These are phyloP conservation scores for Hipposideros larvatus DNA, from an alignment of 2,797 vertebrate species.

Conservation along the genomic window DNA sequence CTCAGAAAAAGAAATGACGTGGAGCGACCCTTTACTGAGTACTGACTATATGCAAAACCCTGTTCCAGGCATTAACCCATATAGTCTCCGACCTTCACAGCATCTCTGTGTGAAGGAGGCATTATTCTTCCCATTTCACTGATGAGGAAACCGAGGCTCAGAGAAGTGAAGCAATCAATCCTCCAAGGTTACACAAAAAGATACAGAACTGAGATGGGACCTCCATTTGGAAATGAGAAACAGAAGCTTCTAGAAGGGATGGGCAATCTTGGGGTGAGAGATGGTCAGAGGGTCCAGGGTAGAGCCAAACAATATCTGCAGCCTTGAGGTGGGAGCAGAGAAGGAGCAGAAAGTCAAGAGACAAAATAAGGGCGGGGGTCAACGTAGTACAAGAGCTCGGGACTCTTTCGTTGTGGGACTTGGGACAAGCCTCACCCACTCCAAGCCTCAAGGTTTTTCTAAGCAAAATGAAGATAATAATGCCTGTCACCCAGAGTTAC, in stretches of 20 bases:
- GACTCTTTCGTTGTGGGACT: not conserved
- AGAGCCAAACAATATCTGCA: not conserved
- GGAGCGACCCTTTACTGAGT: not conserved
- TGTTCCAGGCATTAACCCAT: accelerated
- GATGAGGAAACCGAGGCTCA: not conserved
- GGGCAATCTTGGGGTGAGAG: not conserved
- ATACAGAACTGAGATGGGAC: not conserved
- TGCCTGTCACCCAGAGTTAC: not conserved
- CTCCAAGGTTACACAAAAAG: not conserved
- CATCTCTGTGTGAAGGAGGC: not conserved
- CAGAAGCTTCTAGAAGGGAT: not conserved
- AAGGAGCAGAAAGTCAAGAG: not conserved
- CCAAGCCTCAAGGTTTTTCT: not conserved
- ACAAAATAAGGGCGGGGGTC: not conserved
- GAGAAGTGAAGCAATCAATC: not conserved
- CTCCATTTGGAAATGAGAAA: not conserved
- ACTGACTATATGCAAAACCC: accelerated
- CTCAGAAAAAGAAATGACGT: not conserved
- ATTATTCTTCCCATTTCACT: not conserved
- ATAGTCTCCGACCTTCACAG: accelerated
- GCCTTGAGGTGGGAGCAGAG: not conserved
- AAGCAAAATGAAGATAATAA: not conserved
- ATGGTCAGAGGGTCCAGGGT: not conserved
- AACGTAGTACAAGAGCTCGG: accelerated
- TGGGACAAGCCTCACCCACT: not conserved